A percentile compares a stretch with the other conserved stretches of the same genome.
These are phyloP conservation scores for Melanaphis sacchari DNA, from an alignment of 1,140 invertebrate species.

Conservation along the genomic window DNA sequence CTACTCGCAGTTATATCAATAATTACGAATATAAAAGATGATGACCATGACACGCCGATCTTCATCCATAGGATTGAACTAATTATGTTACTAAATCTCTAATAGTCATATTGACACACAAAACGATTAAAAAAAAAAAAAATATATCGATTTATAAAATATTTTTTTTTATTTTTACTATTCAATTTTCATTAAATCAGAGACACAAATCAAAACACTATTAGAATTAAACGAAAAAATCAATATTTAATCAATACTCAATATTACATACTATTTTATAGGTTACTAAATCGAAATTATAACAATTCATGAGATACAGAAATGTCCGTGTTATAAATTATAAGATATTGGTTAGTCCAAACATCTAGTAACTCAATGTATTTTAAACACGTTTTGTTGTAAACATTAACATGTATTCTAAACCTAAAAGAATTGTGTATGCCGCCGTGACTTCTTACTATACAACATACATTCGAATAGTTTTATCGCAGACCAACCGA, in stretches of 20 bases:
- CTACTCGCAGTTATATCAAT: neutral
- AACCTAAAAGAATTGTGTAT: neutral
- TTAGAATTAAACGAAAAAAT: neutral
- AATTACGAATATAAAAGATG: slow-evolving; percentile 6
- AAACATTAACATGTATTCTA: neutral
- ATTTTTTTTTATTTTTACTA: neutral
- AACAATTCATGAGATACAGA: neutral
- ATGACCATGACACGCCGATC: neutral
- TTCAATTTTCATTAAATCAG: neutral
- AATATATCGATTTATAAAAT: neutral
- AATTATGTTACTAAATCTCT: neutral
- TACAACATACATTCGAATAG: neutral
- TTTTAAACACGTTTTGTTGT: neutral
- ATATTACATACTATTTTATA: neutral
- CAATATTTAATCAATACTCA: too few species aligned
- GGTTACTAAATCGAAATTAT: neutral
- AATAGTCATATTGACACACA: neutral
- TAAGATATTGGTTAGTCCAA: neutral
- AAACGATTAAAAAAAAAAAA: neutral
- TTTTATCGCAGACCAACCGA: neutral
- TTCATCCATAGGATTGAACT: neutral
- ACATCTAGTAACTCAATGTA: neutral
- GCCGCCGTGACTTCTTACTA: neutral
- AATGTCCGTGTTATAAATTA: neutral
- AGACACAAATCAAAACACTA: neutral